These are phyloP conservation scores for Pterobdella sp. DNA, from an alignment of 2,888 invertebrate genomes.

Conservation along the genomic window DNA sequence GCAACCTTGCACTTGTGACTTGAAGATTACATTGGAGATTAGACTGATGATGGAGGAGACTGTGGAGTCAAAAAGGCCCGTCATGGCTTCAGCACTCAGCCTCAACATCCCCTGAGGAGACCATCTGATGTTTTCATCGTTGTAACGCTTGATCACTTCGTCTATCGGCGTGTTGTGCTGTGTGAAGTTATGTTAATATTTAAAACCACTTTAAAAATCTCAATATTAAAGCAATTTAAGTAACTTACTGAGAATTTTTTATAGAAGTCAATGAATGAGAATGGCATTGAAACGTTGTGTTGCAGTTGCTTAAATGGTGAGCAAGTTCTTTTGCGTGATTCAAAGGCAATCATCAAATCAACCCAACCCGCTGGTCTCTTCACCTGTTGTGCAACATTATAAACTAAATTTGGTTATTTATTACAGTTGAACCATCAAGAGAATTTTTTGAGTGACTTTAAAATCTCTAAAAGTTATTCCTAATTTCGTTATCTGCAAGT, in stretches of 20 bases:
- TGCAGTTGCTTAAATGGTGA: slow-evolving; percentile 48
- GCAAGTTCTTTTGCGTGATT: slow-evolving; percentile 56
- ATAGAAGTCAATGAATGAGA: slow-evolving; percentile 56
- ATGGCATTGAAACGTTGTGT: slow-evolving; percentile 46
- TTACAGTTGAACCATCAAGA: no score
- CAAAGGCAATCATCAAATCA: slow-evolving; percentile 57
- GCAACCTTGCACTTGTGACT: slow-evolving; percentile 45
- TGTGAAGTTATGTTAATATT: not conserved
- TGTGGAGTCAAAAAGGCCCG: slow-evolving; percentile 53
- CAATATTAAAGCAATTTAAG: not conserved
- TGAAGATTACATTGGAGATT: slow-evolving; percentile 52
- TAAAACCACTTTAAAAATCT: not conserved
- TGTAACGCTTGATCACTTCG: slow-evolving; percentile 45
- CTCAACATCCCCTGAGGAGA: slow-evolving; percentile 56
- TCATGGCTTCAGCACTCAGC: slow-evolving; percentile 54
- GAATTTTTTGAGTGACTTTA: no score
- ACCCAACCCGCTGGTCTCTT: slow-evolving; percentile 56
- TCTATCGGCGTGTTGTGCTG: slow-evolving; percentile 1
- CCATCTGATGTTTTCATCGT: slow-evolving; percentile 53
- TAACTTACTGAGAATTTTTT: slow-evolving; percentile 39
- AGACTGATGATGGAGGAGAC: slow-evolving; percentile 52
- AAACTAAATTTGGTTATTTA: no score
- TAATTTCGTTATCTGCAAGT: no score
- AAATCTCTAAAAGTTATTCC: no score
- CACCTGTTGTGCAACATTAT: no score